Base-by-base conservation (phyloP, 92 coral and sea anemone species). In the Phenganax marumi region DNA sequence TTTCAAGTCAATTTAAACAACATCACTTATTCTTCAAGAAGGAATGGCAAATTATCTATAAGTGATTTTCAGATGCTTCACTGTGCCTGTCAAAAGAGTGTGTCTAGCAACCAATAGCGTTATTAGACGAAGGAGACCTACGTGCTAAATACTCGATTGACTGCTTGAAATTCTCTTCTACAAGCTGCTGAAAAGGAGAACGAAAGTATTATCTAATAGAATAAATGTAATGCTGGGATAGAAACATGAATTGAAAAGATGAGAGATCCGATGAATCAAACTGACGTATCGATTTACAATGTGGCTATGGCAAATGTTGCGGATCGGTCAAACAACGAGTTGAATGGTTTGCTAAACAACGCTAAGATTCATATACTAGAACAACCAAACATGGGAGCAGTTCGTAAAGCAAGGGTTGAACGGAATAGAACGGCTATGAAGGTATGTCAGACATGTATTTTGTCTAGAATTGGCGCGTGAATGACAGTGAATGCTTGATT, bases 341-440 rank as follows among this genome's bases (percentile, higher is more conserved):
- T 78, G 73, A 63, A 21, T 63, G 73, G 51, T 78, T 60, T 78
- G 13, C 83, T 78, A 24, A 78, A 78, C 22, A 78, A 14, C 68
- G 55, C 81, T 0, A 78, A 68, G 58, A 63, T 39, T 50, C 83
- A 78, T 24, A 78, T 78, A 17, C 90, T 96, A 49, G 84, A 85
- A 81, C 91, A 87, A 9, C 93, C 88, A n/a, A 91, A 96, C 78
- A 96, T 96, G 97, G 96, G 96, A 56, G 91, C 90, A 54, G 85
- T 96, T 50, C 90, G 91, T 61, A 89, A 89, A 73, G 88, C 88
- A 58, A 86, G 89, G 23, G 81, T 85, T 77, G 82, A 86, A 17
- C 78, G 93, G 81, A 91, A 92, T 3, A 87, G 97, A 53, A 80
- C 92, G 6, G 92, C 97, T 0, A 96, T 96, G 99, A 87, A 92